Evolutionary conservation across 2,888 invertebrate genomes (phyloP).

Genomic region (Hololepta plana): DNA sequence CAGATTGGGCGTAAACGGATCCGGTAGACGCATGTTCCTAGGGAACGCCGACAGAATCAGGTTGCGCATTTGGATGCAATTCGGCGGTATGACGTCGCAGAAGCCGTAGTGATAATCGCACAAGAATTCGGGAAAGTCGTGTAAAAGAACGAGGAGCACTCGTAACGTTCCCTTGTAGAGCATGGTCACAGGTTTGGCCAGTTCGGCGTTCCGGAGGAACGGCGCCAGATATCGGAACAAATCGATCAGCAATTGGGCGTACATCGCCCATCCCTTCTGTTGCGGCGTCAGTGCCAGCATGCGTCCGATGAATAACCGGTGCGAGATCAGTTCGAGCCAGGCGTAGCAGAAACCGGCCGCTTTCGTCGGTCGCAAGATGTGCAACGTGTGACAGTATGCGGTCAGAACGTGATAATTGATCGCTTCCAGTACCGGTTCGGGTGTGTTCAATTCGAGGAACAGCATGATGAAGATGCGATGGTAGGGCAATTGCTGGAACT

Average conservation of each 20-base stretch:
- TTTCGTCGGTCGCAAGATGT: slow-evolving; percentile 78
- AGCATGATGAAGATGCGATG: slow-evolving; percentile 93
- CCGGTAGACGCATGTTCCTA: slow-evolving; percentile 92
- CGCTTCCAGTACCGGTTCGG: slow-evolving; percentile 83
- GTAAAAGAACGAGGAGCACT: slow-evolving; percentile 83
- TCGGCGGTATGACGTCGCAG: slow-evolving; percentile 97
- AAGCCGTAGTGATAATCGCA: slow-evolving; percentile 99
- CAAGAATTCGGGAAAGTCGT: slow-evolving; percentile 98
- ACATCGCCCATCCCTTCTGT: slow-evolving; percentile 95
- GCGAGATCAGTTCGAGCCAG: slow-evolving; percentile 95
- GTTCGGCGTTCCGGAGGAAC: slow-evolving; percentile 89
- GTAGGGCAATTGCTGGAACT: slow-evolving; percentile 95
- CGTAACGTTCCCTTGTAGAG: slow-evolving; percentile 92
- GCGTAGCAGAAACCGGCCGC: slow-evolving; percentile 96
- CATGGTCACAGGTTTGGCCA: slow-evolving; percentile 83
- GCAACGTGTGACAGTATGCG: slow-evolving; percentile 90
- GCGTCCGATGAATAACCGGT: slow-evolving; percentile 86
- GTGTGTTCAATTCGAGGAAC: slow-evolving; percentile 88
- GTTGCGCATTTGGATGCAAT: slow-evolving; percentile 98
- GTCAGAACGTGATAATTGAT: slow-evolving; percentile 90
- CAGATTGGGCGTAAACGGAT: slow-evolving; percentile 95
- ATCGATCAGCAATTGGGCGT: slow-evolving; percentile 88
- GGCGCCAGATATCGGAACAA: slow-evolving; percentile 94
- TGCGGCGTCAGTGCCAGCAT: slow-evolving; percentile 82
- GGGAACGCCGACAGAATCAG: slow-evolving; percentile 96